Percentiles rank a stretch among this genome's conserved stretches.
These are phyloP conservation scores for Pitangus sulphuratus DNA, from an alignment of 2,797 vertebrate species.

Conservation along the genomic window DNA sequence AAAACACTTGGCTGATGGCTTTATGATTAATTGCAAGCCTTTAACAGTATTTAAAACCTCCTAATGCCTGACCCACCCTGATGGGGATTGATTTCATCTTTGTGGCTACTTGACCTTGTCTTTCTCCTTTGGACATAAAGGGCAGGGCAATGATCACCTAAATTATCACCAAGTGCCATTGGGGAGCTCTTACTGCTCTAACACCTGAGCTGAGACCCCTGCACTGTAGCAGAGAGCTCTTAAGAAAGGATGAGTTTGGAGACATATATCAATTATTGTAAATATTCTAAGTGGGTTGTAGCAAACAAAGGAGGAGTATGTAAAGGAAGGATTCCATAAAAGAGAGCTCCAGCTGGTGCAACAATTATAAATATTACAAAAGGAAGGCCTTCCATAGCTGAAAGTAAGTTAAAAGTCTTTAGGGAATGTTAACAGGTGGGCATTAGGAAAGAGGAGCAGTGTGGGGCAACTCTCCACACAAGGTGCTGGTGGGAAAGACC, in stretches of 20 bases:
- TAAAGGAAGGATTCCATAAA: neutral
- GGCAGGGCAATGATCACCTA: neutral
- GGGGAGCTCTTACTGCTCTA: neutral
- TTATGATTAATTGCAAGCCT: neutral
- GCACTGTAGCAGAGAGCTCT: neutral
- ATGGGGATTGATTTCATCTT: neutral
- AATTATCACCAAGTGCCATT: neutral
- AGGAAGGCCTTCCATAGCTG: neutral
- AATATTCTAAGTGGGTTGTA: neutral
- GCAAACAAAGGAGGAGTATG: neutral
- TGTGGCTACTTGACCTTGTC: neutral
- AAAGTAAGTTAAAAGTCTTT: neutral
- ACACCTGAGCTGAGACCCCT: neutral
- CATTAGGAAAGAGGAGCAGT: neutral
- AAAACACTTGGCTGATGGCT: neutral
- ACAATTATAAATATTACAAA: neutral
- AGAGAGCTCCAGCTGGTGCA: neutral
- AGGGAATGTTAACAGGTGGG: neutral
- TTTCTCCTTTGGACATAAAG: neutral
- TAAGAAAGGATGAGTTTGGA: neutral
- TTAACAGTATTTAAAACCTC: neutral
- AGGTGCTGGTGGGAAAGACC: neutral
- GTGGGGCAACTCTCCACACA: rapidly evolving
- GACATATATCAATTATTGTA: neutral
- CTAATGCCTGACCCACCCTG: neutral